A percentile compares a stretch with the other conserved stretches of the same genome.
Evolutionary conservation across 1,140 invertebrate genomes (phyloP).

Genomic region (Micrasema longulum): DNA sequence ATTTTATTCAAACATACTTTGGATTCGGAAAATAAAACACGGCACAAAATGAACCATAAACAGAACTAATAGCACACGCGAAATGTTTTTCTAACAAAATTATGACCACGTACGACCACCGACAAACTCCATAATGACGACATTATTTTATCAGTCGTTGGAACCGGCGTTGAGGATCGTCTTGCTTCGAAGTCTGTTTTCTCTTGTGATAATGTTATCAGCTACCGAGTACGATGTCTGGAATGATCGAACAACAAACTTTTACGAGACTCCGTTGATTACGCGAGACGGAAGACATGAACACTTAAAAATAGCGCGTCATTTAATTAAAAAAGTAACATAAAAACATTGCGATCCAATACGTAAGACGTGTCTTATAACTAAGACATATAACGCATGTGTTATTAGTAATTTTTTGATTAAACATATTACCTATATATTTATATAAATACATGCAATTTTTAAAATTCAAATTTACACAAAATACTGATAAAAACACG

Average conservation of each 20-base stretch:
- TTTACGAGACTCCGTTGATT: conserved; percentile 2
- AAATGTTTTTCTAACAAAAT: background rate
- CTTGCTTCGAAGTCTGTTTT: conserved; percentile 1
- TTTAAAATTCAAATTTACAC: too few species aligned
- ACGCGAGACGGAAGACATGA: background rate
- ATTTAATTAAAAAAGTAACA: background rate
- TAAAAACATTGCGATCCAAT: too few species aligned
- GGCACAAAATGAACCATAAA: background rate
- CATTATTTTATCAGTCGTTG: conserved; percentile 12
- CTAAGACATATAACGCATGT: too few species aligned
- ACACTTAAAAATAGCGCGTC: conserved; percentile 12
- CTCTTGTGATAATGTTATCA: conserved; percentile 33
- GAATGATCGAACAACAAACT: conserved; percentile 12
- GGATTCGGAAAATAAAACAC: background rate
- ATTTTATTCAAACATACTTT: too few species aligned
- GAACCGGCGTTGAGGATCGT: conserved; percentile 3
- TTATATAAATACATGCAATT: too few species aligned
- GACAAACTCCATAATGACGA: conserved; percentile 19
- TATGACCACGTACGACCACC: background rate
- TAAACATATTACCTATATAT: too few species aligned
- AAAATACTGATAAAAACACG: too few species aligned
- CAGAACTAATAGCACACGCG: background rate
- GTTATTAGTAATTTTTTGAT: too few species aligned
- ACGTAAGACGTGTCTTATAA: too few species aligned
- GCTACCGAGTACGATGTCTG: conserved; percentile 16